A percentile compares a stretch with the other conserved stretches of the same genome.
phyloP scores from a whole-genome alignment of 2,888 invertebrate genomes.

The Hofmannophila pseudospretella region DNA sequence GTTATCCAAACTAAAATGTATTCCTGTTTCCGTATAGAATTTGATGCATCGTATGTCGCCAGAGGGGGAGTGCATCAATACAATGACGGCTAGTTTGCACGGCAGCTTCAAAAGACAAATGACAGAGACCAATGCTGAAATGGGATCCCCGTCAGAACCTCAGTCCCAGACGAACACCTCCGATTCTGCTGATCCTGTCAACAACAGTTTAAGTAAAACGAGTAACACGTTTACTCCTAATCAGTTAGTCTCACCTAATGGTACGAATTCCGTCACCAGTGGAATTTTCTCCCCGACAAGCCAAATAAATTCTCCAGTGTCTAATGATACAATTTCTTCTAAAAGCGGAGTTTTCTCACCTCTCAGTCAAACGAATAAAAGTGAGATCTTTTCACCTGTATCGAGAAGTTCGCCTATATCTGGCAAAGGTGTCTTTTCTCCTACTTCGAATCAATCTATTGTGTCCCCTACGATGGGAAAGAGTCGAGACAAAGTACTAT shows the following conservation, averaged over 20 bases:
- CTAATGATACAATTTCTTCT: conserved; percentile 72
- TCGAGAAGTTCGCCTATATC: conserved; percentile 71
- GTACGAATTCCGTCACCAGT: conserved; percentile 71
- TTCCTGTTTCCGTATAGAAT: conserved; percentile 76
- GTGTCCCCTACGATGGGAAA: conserved; percentile 62
- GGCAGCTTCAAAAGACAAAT: conserved; percentile 81
- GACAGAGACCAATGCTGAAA: conserved; percentile 62
- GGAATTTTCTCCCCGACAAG: conserved; percentile 75
- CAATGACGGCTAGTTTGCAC: conserved; percentile 81
- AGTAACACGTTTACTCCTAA: conserved; percentile 57
- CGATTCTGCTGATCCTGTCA: conserved; percentile 57
- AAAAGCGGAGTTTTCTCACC: conserved; percentile 75
- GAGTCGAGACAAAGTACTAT: conserved; percentile 60
- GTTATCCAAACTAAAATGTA: conserved; percentile 27
- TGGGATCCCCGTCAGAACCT: conserved; percentile 60
- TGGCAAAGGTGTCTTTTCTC: conserved; percentile 66
- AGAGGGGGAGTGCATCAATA: conserved; percentile 80
- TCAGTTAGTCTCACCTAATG: conserved; percentile 69
- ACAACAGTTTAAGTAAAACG: conserved; percentile 62
- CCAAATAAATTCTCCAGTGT: conserved; percentile 73
- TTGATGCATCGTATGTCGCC: conserved; percentile 84
- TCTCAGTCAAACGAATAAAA: conserved; percentile 70
- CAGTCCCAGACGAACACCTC: conserved; percentile 64
- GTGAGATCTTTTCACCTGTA: conserved; percentile 67
- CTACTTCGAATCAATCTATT: conserved; percentile 65